Base-by-base conservation (phyloP, 2,888 invertebrate genomes). In the Metopia argyrocephala region DNA sequence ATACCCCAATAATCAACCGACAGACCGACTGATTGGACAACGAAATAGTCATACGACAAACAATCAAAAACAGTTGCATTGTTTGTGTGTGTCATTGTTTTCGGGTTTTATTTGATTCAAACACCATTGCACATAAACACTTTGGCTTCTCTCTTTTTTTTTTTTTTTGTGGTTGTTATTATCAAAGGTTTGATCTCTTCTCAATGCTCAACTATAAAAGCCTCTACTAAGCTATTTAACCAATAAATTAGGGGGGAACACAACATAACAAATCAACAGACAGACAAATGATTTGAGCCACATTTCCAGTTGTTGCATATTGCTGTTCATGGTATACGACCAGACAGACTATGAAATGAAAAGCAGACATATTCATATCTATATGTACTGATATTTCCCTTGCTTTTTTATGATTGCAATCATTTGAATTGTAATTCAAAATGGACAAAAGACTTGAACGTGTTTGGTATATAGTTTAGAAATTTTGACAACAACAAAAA, bases 41-140 rank as follows among this genome's bases (percentile, higher is more conserved):
- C 45, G 31, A 9, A 68, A 27, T 54, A 75, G 18, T 38, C 23
- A 74, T 48, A 15, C 38, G 50, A n/a, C 66, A 65, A 45, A 52
- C 23, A 78, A 57, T n/a, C 23, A 52, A 54, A 69, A 57, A 20
- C n/a, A 52, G 65, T 71, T 75, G 65, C 71, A 76, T 69, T 76
- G 50, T 79, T 27, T 79, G 76, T 76, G 50, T 79, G 38, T 79
- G 76, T 79, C 79, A 79, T 76, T 76, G 70, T 71, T 76, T 79
- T 70, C 27, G 54, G 46, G 59, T 52, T 31, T 38, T 38, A 9
- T 12, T 9, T 38, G 12, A 12, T 1, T 15, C 38, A 38, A n/a
- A n/a, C n/a, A n/a, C n/a, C n/a, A n/a, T n/a, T n/a, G n/a, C n/a
- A n/a, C n/a, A n/a, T n/a, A n/a, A n/a, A n/a, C n/a, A n/a, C n/a